phyloP scores from a whole-genome alignment of 2,888 invertebrate species.

The Macrophya annulata region DNA sequence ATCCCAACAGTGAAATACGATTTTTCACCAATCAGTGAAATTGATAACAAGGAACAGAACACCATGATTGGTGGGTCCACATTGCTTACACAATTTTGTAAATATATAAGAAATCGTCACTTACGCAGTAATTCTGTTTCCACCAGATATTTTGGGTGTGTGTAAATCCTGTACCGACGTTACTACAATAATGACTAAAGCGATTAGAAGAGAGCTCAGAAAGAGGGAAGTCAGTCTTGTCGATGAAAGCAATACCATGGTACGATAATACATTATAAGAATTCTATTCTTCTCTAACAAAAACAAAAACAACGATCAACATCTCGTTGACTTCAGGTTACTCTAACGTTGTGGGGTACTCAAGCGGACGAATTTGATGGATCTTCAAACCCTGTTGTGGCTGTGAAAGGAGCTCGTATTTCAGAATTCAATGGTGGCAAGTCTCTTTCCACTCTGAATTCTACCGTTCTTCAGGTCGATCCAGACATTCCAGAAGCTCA shows the following conservation, averaged over 20 bases:
- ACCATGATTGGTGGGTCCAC: slow-evolving; percentile 85
- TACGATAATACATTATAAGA: slow-evolving; percentile 72
- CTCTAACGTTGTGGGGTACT: slow-evolving; percentile 94
- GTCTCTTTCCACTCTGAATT: slow-evolving; percentile 83
- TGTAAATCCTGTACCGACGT: slow-evolving; percentile 89
- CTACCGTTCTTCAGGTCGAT: slow-evolving; percentile 88
- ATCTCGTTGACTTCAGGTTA: slow-evolving; percentile 80
- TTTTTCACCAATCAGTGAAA: slow-evolving; percentile 83
- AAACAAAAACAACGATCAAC: slow-evolving; percentile 51
- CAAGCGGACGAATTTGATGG: slow-evolving; percentile 94
- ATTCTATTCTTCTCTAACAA: neutral
- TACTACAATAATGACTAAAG: slow-evolving; percentile 86
- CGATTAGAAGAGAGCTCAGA: slow-evolving; percentile 91
- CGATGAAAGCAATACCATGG: slow-evolving; percentile 90
- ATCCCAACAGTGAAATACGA: slow-evolving; percentile 87
- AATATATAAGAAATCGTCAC: slow-evolving; percentile 73
- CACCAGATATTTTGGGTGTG: slow-evolving; percentile 93
- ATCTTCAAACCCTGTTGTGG: slow-evolving; percentile 89
- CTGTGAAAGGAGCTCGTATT: slow-evolving; percentile 91
- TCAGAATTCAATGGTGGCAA: slow-evolving; percentile 94
- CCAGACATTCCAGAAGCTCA: slow-evolving; percentile 95
- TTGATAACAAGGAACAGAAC: slow-evolving; percentile 86
- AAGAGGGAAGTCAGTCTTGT: slow-evolving; percentile 95
- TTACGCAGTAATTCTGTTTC: slow-evolving; percentile 55
- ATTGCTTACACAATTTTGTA: slow-evolving; percentile 82